Base-by-base conservation (phyloP, 2,797 vertebrate genomes). In the Malurus splendens region DNA sequence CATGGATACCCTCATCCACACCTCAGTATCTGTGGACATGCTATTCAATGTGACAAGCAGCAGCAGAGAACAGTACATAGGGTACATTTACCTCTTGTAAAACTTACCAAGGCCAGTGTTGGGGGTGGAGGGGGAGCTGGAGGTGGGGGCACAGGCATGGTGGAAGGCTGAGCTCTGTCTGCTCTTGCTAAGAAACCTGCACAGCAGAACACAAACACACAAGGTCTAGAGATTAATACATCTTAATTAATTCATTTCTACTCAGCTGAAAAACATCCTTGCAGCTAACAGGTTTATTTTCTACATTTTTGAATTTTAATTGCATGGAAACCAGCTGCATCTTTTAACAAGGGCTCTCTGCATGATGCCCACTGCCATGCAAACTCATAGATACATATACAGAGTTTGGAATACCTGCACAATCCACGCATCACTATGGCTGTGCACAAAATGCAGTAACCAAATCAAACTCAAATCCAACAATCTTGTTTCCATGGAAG, bases 121-220 rank as follows among this genome's bases (percentile, higher is more conserved):
- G 99, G 98, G 14, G 99, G 99, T 0, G 99, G 98, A 2, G 99
- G 98, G 11, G 98, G 97, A 15, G 97, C 97, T 4, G 99, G 99
- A 51, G 98, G 98, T 2, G 99, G 98, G 36, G 99, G 99, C 62
- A 98, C 98, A 0, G 99, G 99, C 99, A 99, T 99, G 92, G 93
- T 97, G 93, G 94, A 97, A 57, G 50, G 91, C 80, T 92, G 79
- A 60, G 28, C 50, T 91, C 74, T 51, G 57, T 89, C 86, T 74
- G 92, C 66, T 92, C 83, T 95, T 87, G 72, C 82, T 82, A 79
- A 93, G 85, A 95, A 95, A 95, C 89, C 98, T 98, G 93, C 62
- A 81, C 86, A 92, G 59, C 78, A 94, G 84, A 94, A 72, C 51
- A 88, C 27, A 85, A 80, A 81, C 14, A 70, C 25, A 57, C 6